Evolutionary conservation across 92 coral and sea anemone genomes (phyloP).

Genomic region (Umimayanthus kanabou): DNA sequence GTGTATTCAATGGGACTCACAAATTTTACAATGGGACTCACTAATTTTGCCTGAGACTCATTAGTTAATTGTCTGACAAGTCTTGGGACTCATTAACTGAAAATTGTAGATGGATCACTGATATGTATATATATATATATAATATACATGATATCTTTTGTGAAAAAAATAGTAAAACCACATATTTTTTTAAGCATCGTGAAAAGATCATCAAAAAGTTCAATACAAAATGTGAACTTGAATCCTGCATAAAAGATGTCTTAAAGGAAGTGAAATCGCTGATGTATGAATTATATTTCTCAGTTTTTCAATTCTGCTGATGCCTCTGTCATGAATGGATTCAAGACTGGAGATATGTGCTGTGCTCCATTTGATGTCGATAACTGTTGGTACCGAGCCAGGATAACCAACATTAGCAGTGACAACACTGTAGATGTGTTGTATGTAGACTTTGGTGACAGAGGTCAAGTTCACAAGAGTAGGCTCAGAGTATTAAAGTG

Average conservation of each 20-base stretch:
- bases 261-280: not conserved
- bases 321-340: slow-evolving; percentile 31
- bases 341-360: slow-evolving; percentile 71
- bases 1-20: too few species aligned
- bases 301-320: slow-evolving; percentile 23
- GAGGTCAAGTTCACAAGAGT: slow-evolving; percentile 65
- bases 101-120: too few species aligned
- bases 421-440: slow-evolving; percentile 69
- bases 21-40: too few species aligned
- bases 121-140: too few species aligned
- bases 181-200: too few species aligned
- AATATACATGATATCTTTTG: too few species aligned
- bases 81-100: too few species aligned
- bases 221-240: not conserved
- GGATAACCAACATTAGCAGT: slow-evolving; percentile 59
- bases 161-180: too few species aligned
- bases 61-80: too few species aligned
- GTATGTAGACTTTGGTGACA: slow-evolving; percentile 95
- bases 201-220: too few species aligned
- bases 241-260: not conserved
- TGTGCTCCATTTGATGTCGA: slow-evolving; percentile 92
- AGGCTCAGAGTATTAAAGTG: slow-evolving; percentile 79
- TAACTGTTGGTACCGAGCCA: slow-evolving; percentile 85
- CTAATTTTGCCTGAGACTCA: too few species aligned
- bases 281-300: not conserved